A percentile compares a stretch with the other conserved stretches of the same genome.
phyloP scores from a whole-genome alignment of 2,113 vertebrate species.

The Chauna torquata region DNA sequence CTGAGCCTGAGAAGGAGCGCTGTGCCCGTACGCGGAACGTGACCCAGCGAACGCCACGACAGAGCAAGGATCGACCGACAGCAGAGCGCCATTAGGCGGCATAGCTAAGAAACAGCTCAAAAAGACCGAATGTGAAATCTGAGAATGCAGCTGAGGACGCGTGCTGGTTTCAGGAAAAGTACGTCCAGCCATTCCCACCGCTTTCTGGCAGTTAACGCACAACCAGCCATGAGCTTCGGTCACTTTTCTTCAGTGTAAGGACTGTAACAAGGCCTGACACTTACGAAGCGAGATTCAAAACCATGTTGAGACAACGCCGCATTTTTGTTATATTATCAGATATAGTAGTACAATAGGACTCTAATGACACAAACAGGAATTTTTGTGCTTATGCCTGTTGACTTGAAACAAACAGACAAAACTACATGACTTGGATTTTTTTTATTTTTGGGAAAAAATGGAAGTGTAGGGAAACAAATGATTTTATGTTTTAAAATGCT shows the following conservation, averaged over 20 bases:
- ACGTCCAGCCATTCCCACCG: neutral
- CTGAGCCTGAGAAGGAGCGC: neutral
- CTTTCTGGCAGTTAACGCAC: neutral
- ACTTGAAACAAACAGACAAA: neutral
- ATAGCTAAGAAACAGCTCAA: neutral
- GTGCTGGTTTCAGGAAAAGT: neutral
- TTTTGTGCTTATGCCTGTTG: neutral
- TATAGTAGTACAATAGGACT: neutral
- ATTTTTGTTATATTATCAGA: neutral
- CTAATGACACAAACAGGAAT: neutral
- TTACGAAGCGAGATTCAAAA: neutral
- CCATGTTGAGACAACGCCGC: neutral
- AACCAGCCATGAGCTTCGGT: neutral
- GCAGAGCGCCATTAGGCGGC: neutral
- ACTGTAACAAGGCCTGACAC: neutral
- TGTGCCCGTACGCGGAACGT: neutral
- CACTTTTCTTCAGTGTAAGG: neutral
- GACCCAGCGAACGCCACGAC: neutral
- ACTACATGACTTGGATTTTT: neutral
- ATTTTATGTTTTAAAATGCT: neutral
- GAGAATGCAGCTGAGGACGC: neutral
- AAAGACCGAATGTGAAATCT: neutral
- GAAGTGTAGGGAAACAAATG: neutral
- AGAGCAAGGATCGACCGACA: neutral
- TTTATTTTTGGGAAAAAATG: neutral